These are phyloP conservation scores for Siniperca knerii DNA, from an alignment of 2,113 vertebrate species.

Conservation along the genomic window DNA sequence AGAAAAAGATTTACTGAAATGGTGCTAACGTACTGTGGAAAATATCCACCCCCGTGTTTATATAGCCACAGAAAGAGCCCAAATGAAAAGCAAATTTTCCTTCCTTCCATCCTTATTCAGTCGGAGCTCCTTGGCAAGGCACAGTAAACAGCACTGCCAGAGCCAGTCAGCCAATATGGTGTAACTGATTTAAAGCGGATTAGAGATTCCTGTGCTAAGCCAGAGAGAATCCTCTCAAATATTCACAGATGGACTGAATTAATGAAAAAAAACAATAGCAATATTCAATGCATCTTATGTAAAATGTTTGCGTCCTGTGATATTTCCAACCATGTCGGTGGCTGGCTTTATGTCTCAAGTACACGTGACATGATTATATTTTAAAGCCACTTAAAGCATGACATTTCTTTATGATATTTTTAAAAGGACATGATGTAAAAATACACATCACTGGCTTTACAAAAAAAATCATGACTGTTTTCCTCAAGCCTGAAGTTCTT, in stretches of 20 bases:
- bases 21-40: conserved; percentile 21
- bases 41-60: conserved; percentile 36
- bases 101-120: conserved; percentile 67
- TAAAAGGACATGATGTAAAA: conserved; percentile 23
- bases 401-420: conserved; percentile 8
- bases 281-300: conserved; percentile 70
- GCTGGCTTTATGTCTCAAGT: conserved; percentile 30
- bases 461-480: not conserved
- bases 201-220: conserved; percentile 79
- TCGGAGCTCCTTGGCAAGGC: conserved; percentile 65
- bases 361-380: conserved; percentile 56
- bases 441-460: not conserved
- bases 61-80: conserved; percentile 19
- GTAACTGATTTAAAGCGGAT: conserved; percentile 82
- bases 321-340: conserved; percentile 48
- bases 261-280: conserved; percentile 75
- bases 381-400: conserved; percentile 30
- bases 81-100: conserved; percentile 50
- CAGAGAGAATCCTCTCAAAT: conserved; percentile 78
- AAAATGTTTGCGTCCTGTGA: conserved; percentile 58
- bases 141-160: conserved; percentile 69
- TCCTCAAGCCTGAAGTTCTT: conserved; percentile 14
- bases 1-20: conserved; percentile 30
- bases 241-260: conserved; percentile 79
- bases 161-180: conserved; percentile 76